Conservation (phyloP, 2,888 invertebrate species). For the Drosophila prostipennis region DNA sequence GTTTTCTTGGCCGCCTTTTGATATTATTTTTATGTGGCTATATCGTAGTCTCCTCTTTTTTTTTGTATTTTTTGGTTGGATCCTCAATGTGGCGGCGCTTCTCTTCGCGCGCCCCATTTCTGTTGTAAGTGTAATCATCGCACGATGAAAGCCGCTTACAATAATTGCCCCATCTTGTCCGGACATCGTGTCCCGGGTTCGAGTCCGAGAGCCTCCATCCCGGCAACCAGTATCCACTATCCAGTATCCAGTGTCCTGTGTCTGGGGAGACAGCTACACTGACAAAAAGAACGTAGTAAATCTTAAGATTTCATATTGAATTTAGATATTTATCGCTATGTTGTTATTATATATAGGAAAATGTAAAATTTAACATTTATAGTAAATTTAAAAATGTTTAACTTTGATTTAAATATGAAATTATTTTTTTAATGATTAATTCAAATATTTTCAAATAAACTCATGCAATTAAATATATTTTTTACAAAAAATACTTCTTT, state of each 20-base stretch:
- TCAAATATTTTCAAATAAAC: no score
- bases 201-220: conserved; percentile 13
- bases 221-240: conserved; percentile 9
- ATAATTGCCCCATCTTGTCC: conserved; percentile 73
- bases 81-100: conserved; percentile 16
- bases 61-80: conserved; percentile 1
- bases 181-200: conserved; percentile 54
- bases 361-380: no score
- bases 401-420: no score
- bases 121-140: conserved; percentile 78
- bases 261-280: neutral
- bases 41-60: neutral
- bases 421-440: no score
- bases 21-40: conserved; percentile 6
- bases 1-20: conserved; percentile 14
- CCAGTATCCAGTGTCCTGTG: neutral
- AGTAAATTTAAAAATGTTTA: no score
- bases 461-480: no score
- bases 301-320: no score
- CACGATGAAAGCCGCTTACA: conserved; percentile 78
- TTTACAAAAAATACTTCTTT: no score
- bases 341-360: no score
- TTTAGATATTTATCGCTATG: no score
- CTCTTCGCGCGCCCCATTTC: conserved; percentile 67
- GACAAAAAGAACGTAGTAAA: no score